Base-by-base conservation (phyloP, 2,888 invertebrate species). In the Acronicta psi region DNA sequence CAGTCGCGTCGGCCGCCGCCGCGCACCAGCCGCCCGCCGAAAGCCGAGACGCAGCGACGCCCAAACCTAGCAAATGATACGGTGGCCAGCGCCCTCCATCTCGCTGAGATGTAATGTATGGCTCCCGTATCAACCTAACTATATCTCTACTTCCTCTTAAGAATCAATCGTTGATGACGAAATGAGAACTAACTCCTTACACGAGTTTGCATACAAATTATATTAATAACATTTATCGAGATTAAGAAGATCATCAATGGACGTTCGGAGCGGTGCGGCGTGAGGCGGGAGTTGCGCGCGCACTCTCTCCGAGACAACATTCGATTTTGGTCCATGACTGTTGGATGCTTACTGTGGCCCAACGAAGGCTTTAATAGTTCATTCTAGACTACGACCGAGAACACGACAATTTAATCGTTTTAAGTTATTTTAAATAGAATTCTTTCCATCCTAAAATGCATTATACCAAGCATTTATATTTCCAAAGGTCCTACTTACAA, bases 281-380 rank as follows among this genome's bases (percentile, higher is more conserved):
- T 80, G 85, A 84, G 87, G 87, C 82, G 85, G 86, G 86, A 75
- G 83, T 63, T 90, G 92, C 91, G 93, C 92, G 94, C 94, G 93
- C 94, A 92, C 75, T 77, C 85, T 84, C 83, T 84, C 87, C 85
- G 87, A 91, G 89, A 90, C 92, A 85, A 90, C 89, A 93, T 94
- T 94, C 94, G 94, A 94, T 94, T 94, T 94, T 94, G 94, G 94
- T 94, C 93, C 94, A 93, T 92, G 91, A 91, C 92, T 91, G 91
- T 91, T 89, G 92, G 92, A 93, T 90, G 93, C 92, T 92, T 87
- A 88, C 91, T 86, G 89, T 90, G 86, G 91, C 87, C 89, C 86
- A 88, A 89, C 86, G 85, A 88, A 87, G 85, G 86, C 90, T 92
- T 92, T 92, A 92, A 93, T 93, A 93, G 92, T 93, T 93, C 89